Percentiles rank a stretch among this genome's conserved stretches.
Conservation (phyloP, 2,797 vertebrate species). For the Monodelphis domestica region DNA sequence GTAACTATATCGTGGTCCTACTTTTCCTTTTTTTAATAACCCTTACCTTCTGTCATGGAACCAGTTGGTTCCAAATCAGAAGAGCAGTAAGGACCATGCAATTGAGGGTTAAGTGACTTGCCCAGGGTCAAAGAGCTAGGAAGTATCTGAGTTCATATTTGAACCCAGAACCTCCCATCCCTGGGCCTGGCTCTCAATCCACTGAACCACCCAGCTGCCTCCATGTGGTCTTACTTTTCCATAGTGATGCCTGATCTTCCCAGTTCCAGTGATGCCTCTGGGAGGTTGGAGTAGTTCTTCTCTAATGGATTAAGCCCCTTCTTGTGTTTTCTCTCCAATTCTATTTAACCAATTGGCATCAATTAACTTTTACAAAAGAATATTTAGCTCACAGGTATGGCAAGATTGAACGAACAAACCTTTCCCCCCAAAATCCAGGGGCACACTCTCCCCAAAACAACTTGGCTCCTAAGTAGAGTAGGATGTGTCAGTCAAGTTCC, state of each 20-base stretch:
- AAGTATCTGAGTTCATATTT: too few species aligned
- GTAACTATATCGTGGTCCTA: neutral
- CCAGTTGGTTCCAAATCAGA: too few species aligned
- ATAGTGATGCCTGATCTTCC: neutral
- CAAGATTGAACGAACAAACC: neutral
- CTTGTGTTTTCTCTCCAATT: neutral
- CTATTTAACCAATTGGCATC: neutral
- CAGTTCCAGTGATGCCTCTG: neutral
- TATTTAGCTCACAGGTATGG: neutral
- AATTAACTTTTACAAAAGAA: neutral
- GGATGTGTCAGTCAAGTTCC: neutral
- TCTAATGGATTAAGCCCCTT: neutral
- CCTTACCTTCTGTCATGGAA: too few species aligned
- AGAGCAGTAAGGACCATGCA: too few species aligned
- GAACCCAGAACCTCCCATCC: too few species aligned
- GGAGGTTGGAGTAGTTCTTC: neutral
- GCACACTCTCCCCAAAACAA: neutral
- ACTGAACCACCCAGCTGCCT: too few species aligned
- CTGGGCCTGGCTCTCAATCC: too few species aligned
- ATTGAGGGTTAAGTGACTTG: too few species aligned
- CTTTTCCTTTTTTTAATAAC: too few species aligned
- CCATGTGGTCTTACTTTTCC: neutral
- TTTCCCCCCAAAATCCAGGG: neutral
- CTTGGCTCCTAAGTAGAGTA: neutral
- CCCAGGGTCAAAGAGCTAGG: too few species aligned